phyloP scores from a whole-genome alignment of 2,888 invertebrate genomes.

The Vanessa cardui region DNA sequence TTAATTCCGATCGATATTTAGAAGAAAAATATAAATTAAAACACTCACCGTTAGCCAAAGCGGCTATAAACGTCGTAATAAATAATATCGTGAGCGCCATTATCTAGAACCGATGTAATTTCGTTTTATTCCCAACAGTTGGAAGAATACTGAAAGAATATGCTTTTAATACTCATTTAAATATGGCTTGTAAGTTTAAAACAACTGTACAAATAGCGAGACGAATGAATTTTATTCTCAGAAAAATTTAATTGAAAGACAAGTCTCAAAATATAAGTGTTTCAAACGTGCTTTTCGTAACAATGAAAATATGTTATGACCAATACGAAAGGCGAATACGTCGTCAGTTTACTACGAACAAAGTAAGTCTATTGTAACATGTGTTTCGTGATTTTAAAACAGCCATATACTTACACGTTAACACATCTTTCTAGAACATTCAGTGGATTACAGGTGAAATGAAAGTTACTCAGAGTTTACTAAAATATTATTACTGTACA shows the following conservation, averaged over 20 bases:
- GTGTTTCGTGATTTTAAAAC: constrained; percentile 1
- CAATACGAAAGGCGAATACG: background rate
- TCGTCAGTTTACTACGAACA: background rate
- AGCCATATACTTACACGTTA: background rate
- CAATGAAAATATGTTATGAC: constrained; percentile 28
- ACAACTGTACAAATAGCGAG: constrained; percentile 64
- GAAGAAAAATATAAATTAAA: background rate
- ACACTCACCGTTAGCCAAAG: constrained; percentile 55
- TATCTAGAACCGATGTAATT: constrained; percentile 41
- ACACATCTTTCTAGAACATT: constrained; percentile 11
- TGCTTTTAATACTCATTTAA: constrained; percentile 57
- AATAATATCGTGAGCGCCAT: constrained; percentile 57
- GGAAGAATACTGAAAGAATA: constrained; percentile 54
- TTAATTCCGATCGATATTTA: background rate
- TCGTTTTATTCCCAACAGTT: constrained; percentile 43
- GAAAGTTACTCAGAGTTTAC: background rate
- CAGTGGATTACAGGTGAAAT: background rate
- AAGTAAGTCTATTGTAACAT: constrained; percentile 16
- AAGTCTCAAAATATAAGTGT: constrained; percentile 36
- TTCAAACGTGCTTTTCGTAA: constrained; percentile 14
- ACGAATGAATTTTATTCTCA: constrained; percentile 54
- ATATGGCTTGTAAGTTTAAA: constrained; percentile 58
- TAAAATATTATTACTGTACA: background rate
- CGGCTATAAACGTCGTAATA: constrained; percentile 47
- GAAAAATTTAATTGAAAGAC: constrained; percentile 39